phyloP scores from a whole-genome alignment of 2,888 invertebrate species.

The Idaea aversata region DNA sequence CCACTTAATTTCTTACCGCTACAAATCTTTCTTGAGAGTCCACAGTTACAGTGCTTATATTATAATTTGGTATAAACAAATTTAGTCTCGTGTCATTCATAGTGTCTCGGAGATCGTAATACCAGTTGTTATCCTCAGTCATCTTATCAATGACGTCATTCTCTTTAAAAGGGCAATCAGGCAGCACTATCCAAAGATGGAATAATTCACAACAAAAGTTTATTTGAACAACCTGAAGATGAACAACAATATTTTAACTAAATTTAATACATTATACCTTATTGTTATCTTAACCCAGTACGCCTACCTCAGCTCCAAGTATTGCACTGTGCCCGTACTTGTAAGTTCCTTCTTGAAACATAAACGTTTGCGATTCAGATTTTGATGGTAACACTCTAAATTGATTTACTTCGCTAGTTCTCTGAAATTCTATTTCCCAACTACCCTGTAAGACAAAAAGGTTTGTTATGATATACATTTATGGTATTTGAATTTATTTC shows the following conservation, averaged over 20 bases:
- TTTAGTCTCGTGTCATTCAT: neutral
- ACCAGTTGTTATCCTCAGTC: neutral
- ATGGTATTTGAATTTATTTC: neutral
- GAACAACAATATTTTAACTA: neutral
- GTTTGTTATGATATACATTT: neutral
- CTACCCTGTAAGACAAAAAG: neutral
- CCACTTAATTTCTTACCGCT: neutral
- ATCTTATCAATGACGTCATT: neutral
- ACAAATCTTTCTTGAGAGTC: neutral
- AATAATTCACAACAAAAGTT: neutral
- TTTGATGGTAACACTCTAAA: neutral
- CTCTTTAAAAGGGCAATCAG: neutral
- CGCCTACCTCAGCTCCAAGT: neutral
- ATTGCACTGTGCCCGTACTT: neutral
- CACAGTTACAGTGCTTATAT: neutral
- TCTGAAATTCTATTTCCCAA: neutral
- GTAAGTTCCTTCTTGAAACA: slow-evolving; percentile 7
- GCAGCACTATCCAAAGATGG: neutral
- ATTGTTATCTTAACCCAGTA: neutral
- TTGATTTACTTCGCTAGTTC: neutral
- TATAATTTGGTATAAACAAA: neutral
- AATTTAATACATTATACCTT: no score
- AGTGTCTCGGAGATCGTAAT: neutral
- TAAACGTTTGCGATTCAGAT: neutral
- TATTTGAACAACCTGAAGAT: neutral